A percentile compares a stretch with the other conserved stretches of the same genome.
Conservation (phyloP, 2,888 invertebrate genomes). For the Cosmia pyralina region DNA sequence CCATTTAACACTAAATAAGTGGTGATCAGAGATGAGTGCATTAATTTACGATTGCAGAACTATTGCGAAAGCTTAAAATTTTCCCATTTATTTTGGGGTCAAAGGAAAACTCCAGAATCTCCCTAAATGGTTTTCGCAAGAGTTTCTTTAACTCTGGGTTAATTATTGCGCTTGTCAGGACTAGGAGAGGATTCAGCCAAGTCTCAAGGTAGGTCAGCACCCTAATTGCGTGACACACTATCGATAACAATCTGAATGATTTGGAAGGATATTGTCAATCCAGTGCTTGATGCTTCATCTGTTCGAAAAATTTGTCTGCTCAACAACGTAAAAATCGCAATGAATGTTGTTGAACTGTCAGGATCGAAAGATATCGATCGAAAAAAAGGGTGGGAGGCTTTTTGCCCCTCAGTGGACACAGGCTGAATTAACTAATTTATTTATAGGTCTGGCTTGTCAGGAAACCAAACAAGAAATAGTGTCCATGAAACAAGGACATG, state of each 20-base stretch:
- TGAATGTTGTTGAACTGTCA: too few relatives aligned
- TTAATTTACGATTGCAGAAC: not conserved
- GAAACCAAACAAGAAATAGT: not conserved
- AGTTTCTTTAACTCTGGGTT: not conserved
- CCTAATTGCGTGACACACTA: too few relatives aligned
- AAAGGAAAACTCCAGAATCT: not conserved
- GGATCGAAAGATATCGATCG: too few relatives aligned
- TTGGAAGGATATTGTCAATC: too few relatives aligned
- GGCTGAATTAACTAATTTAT: not conserved
- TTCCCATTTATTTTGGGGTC: not conserved
- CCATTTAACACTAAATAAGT: too few relatives aligned
- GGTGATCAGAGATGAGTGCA: not conserved
- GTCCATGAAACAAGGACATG: not conserved
- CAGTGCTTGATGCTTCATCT: too few relatives aligned
- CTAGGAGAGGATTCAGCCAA: too few relatives aligned
- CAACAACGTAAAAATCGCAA: too few relatives aligned
- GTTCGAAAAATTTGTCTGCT: too few relatives aligned
- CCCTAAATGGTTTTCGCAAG: not conserved
- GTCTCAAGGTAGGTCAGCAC: not conserved
- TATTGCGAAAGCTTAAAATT: not conserved
- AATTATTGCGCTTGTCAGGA: not conserved
- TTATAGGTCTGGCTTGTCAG: not conserved
- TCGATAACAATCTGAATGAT: too few relatives aligned
- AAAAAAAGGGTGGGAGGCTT: not conserved
- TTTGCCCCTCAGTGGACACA: not conserved